These are phyloP conservation scores for Strigamia crassipes DNA, from an alignment of 2,888 invertebrate genomes.

Conservation along the genomic window DNA sequence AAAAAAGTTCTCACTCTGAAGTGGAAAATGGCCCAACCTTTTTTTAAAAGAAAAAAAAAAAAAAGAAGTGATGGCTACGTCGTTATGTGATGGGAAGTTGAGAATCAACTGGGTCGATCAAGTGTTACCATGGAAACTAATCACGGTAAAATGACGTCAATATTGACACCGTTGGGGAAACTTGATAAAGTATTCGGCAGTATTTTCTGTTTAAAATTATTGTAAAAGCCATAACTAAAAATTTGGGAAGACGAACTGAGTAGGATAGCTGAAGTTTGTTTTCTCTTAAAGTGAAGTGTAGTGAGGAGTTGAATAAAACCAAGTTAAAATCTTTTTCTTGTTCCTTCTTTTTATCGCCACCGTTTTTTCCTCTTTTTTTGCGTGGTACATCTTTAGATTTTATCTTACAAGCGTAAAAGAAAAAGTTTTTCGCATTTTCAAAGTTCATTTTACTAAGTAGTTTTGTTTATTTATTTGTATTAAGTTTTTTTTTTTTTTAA, in stretches of 20 bases:
- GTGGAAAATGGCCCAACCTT: slow-evolving; percentile 10
- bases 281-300: background rate
- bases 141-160: slow-evolving; percentile 13
- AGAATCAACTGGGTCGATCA: slow-evolving; percentile 12
- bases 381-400: slow-evolving; percentile 28
- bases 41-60: background rate
- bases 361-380: background rate
- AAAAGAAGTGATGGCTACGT: slow-evolving; percentile 20
- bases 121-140: slow-evolving; percentile 36
- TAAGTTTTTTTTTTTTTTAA: background rate
- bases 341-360: slow-evolving; percentile 20
- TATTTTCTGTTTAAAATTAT: background rate
- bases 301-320: slow-evolving; percentile 28
- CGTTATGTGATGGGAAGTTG: slow-evolving; percentile 12
- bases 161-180: background rate
- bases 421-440: background rate
- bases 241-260: background rate
- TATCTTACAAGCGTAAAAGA: slow-evolving; percentile 32
- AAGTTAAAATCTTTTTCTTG: slow-evolving; percentile 42
- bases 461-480: background rate
- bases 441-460: slow-evolving; percentile 20
- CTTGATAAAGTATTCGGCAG: background rate
- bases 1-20: background rate
- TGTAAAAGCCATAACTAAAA: background rate
- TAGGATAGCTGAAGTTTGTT: background rate